Evolutionary conservation across 2,888 invertebrate species (phyloP).

Genomic region (Torymus texanus): DNA sequence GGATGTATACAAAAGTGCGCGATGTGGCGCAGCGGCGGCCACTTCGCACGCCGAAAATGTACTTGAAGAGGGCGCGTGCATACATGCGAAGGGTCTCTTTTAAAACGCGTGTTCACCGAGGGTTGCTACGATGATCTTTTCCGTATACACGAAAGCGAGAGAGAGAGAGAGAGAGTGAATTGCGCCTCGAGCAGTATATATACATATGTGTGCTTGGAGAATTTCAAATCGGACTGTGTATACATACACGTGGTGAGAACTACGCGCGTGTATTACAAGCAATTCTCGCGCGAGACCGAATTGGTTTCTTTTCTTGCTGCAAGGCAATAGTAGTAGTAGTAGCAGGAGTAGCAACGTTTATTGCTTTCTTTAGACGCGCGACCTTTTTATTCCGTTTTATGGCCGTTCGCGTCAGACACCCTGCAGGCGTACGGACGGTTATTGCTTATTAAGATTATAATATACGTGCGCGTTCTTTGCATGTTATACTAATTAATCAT

Average conservation of each 20-base stretch:
- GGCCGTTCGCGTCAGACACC: no score
- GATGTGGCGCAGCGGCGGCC: conserved; percentile 14
- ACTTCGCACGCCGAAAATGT: conserved; percentile 38
- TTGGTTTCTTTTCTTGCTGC: background rate
- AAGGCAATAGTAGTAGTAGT: background rate
- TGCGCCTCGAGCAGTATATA: background rate
- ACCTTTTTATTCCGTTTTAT: no score
- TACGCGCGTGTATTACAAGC: background rate
- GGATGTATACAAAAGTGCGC: no score
- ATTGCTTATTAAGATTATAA: no score
- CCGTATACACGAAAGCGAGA: no score
- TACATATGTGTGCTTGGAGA: background rate
- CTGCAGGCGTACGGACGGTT: background rate
- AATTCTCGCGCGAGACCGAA: background rate
- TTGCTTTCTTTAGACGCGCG: no score
- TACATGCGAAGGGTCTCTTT: conserved; percentile 2
- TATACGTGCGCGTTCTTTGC: no score
- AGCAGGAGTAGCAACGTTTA: background rate
- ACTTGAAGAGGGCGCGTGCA: conserved; percentile 5
- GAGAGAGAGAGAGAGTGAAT: no score
- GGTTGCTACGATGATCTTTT: conserved; percentile 29
- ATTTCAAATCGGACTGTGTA: conserved; percentile 7
- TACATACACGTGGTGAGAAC: no score
- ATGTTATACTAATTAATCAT: no score
- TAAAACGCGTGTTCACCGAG: background rate